phyloP scores from a whole-genome alignment of 2,888 invertebrate genomes.

The Phyto melanocephala region DNA sequence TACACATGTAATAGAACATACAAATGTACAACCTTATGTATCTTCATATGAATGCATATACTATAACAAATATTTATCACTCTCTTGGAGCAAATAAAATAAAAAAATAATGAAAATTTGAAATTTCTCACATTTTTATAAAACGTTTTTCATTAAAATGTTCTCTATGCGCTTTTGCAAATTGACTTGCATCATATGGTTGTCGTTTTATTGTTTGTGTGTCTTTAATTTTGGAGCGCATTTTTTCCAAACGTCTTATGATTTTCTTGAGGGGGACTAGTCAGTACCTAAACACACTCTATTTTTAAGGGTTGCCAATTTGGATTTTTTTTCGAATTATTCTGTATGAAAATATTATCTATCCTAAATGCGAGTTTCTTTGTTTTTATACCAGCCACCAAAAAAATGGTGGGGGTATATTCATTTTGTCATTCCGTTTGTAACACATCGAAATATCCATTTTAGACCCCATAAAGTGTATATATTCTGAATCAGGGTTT shows the following conservation, averaged over 20 bases:
- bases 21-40: too few relatives aligned
- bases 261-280: conserved; percentile 55
- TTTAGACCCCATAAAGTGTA: too few relatives aligned
- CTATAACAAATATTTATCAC: conserved; percentile 42
- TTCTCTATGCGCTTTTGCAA: conserved; percentile 53
- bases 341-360: too few relatives aligned
- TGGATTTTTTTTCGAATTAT: too few relatives aligned
- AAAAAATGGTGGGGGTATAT: too few relatives aligned
- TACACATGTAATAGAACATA: too few relatives aligned
- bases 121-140: conserved; percentile 41
- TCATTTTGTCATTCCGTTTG: too few relatives aligned
- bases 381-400: too few relatives aligned
- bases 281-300: background rate
- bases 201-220: background rate
- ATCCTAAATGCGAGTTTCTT: too few relatives aligned
- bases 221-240: conserved; percentile 48
- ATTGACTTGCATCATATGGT: conserved; percentile 51
- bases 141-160: conserved; percentile 30
- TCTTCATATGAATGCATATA: background rate
- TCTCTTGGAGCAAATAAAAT: conserved; percentile 57
- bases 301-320: too few relatives aligned
- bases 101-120: conserved; percentile 24
- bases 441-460: too few relatives aligned
- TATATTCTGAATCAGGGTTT: too few relatives aligned
- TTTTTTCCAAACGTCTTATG: conserved; percentile 55